These are phyloP conservation scores for Melieria picta DNA, from an alignment of 2,888 invertebrate species.

Conservation along the genomic window DNA sequence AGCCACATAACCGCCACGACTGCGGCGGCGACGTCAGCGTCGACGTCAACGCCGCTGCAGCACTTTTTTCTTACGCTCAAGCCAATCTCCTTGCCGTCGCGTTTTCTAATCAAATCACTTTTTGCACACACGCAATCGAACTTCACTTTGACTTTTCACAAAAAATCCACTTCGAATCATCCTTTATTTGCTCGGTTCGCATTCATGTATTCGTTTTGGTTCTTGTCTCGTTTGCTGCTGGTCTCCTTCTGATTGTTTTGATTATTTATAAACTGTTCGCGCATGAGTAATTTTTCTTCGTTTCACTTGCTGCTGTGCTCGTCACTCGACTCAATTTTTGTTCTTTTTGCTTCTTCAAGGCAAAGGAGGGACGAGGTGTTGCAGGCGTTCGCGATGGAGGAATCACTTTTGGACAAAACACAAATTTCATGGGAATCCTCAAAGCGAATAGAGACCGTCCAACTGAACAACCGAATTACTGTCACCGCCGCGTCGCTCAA, in stretches of 20 bases:
- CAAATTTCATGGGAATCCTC: no score
- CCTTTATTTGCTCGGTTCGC: no score
- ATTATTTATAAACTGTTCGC: constrained; percentile 10
- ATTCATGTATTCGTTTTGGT: no score
- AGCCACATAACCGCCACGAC: constrained; percentile 42
- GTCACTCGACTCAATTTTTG: constrained; percentile 21
- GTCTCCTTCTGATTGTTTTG: no score
- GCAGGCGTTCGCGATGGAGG: no score
- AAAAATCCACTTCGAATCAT: no score
- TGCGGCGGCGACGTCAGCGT: constrained; percentile 37
- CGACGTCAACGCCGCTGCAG: constrained; percentile 22
- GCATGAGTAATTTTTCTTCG: constrained; percentile 22
- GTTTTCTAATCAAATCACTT: constrained; percentile 16
- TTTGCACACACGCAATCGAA: background rate
- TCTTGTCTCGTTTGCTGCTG: no score
- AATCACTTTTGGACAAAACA: no score
- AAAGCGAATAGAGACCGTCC: no score
- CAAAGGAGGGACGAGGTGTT: no score
- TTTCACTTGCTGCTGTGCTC: constrained; percentile 30
- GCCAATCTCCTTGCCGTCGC: constrained; percentile 12
- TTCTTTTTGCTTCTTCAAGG: no score
- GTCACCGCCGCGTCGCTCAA: background rate
- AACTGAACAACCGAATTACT: background rate
- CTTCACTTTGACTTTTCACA: constrained; percentile 17
- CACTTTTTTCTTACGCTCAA: no score